Conservation (phyloP, 2,888 invertebrate species). For the Acrocyrtus sp. region DNA sequence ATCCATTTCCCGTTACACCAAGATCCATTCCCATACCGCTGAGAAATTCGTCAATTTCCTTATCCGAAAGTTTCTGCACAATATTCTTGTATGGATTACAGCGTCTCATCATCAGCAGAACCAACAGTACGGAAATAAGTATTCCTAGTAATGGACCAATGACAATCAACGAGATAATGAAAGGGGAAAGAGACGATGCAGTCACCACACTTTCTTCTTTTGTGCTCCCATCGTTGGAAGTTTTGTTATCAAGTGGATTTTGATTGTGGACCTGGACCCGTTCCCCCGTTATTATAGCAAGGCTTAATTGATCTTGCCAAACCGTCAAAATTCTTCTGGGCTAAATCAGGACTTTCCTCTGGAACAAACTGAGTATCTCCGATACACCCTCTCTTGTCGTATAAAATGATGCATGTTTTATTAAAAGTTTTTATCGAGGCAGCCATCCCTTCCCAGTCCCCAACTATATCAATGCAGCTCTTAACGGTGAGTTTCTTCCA, state of each 20-base stretch:
- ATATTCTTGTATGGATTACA: constrained; percentile 11
- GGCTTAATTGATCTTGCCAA: constrained; percentile 15
- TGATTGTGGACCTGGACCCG: neutral
- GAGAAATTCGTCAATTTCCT: constrained; percentile 38
- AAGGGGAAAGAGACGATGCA: neutral
- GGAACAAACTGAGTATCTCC: neutral
- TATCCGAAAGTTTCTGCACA: constrained; percentile 16
- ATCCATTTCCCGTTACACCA: neutral
- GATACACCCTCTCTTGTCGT: constrained; percentile 3
- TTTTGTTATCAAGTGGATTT: neutral
- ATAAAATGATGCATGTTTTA: constrained; percentile 11
- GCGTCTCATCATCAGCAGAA: constrained; percentile 4
- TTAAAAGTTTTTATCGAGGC: neutral
- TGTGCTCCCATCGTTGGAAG: too few relatives aligned
- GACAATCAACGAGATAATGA: constrained; percentile 1
- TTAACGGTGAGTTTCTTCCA: neutral
- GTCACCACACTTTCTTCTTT: neutral
- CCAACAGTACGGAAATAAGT: constrained; percentile 4
- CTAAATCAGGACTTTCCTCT: neutral
- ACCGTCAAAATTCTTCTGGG: constrained; percentile 11
- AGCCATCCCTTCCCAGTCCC: constrained; percentile 20
- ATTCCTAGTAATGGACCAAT: constrained; percentile 13
- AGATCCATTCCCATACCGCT: constrained; percentile 14
- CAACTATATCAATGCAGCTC: neutral
- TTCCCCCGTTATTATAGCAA: neutral